Conservation (phyloP, 2,797 vertebrate species). For the Macroramphosus scolopax region DNA sequence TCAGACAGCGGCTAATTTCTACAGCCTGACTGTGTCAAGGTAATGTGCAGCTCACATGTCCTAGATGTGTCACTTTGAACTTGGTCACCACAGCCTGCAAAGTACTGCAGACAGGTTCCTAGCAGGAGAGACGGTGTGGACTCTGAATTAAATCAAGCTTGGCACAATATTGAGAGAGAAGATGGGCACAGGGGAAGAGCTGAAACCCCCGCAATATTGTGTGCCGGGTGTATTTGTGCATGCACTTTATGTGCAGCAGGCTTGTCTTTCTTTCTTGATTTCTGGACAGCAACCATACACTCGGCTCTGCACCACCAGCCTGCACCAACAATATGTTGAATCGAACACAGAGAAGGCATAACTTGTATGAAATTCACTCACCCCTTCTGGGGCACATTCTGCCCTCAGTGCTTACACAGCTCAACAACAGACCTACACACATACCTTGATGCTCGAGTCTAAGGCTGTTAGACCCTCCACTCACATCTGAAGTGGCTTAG, state of each 20-base stretch:
- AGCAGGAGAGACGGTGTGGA: constrained; percentile 19
- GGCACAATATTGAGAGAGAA: constrained; percentile 13
- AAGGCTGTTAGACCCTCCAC: constrained; percentile 76
- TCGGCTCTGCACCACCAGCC: constrained; percentile 9
- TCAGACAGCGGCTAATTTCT: constrained; percentile 93
- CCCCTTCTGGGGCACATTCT: constrained; percentile 61
- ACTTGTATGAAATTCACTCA: constrained; percentile 62
- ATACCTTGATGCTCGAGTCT: constrained; percentile 74
- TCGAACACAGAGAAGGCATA: constrained; percentile 55
- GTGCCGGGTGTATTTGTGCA: no score
- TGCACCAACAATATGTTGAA: constrained; percentile 59
- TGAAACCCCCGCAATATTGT: no score
- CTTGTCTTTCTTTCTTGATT: constrained; percentile 34
- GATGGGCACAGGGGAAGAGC: constrained; percentile 13
- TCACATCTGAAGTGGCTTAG: constrained; percentile 77
- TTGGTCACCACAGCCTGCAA: constrained; percentile 70
- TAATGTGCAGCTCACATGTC: constrained; percentile 91
- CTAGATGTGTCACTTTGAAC: constrained; percentile 92
- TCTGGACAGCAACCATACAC: constrained; percentile 18
- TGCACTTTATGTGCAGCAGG: no score
- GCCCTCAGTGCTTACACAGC: constrained; percentile 71
- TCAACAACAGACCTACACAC: constrained; percentile 75
- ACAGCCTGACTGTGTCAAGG: constrained; percentile 91
- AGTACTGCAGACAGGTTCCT: constrained; percentile 48
- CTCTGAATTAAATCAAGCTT: constrained; percentile 64